Conservation (phyloP, 2,888 invertebrate species). For the Geotrupes spiniger region DNA sequence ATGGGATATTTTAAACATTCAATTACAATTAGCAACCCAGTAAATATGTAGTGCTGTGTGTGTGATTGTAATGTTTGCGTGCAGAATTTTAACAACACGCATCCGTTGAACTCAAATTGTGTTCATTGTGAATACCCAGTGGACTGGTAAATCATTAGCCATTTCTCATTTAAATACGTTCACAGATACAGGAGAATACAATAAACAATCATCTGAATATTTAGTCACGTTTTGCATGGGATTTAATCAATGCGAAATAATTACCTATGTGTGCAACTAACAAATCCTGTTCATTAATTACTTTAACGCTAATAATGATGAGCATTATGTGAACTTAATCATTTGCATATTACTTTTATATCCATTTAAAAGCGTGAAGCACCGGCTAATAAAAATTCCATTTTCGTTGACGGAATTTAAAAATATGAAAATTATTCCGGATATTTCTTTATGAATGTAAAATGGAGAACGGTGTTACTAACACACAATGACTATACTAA, state of each 20-base stretch:
- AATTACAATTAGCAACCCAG: too few relatives aligned
- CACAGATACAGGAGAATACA: slow-evolving; percentile 3
- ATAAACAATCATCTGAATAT: slow-evolving; percentile 8
- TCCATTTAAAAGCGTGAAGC: too few relatives aligned
- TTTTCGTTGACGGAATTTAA: too few relatives aligned
- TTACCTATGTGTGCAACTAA: neutral
- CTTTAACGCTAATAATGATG: too few relatives aligned
- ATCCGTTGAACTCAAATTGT: slow-evolving; percentile 25
- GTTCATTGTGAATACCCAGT: slow-evolving; percentile 13
- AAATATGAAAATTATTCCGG: neutral
- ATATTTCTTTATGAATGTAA: neutral
- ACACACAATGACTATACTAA: slow-evolving; percentile 29
- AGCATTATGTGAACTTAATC: too few relatives aligned
- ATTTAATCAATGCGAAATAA: neutral
- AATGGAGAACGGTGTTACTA: slow-evolving; percentile 13
- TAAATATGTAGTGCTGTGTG: too few relatives aligned
- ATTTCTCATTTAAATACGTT: slow-evolving; percentile 7
- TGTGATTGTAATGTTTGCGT: slow-evolving; percentile 25
- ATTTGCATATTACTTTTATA: too few relatives aligned
- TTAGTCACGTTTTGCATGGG: neutral
- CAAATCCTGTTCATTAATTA: too few relatives aligned
- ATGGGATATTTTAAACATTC: too few relatives aligned
- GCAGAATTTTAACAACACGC: slow-evolving; percentile 25
- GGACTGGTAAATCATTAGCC: slow-evolving; percentile 13
- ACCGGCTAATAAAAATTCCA: too few relatives aligned